Evolutionary conservation across 2,113 vertebrate species (phyloP), one percentile per base, ranked within the genome.

Genomic region (Cisticola juncidis): DNA sequence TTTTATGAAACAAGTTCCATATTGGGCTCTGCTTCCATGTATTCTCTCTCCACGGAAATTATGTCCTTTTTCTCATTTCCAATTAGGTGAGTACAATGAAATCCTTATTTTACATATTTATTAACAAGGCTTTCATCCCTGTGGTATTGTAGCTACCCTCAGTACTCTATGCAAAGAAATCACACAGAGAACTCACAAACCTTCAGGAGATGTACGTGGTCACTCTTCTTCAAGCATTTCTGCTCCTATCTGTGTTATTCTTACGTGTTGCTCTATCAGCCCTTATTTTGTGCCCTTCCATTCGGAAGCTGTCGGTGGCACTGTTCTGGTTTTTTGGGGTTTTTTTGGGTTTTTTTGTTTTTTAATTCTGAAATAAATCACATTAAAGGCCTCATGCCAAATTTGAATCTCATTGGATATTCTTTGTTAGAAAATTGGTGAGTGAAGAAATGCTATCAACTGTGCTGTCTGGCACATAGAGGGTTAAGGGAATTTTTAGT

Each of bases 81-180:
- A 97, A 98, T 98, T 96, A 98, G 94, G 91, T 83, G 54, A 92
- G 94, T 94, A 89, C 97, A 94, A 94, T 90, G 92, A 97, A 97
- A 97, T 96, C 91, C 93, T 90, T 92, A 97, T 97, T 98, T 98
- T 98, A 97, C 97, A 97, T 98, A 96, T 97, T 97, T 98, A 97
- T 98, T 97, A 97, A 97, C 95, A 94, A 93, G 94, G 88, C 94
- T 95, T 92, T 28, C 83, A 90, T 97, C 97, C 96, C 95, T 95
- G 77, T 95, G 94, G 97, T 93, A 96, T 97, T 98, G 97, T 97
- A 97, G 91, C 96, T 94, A 85, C 85, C 95, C 95, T 95, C 80
- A 23, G 83, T 95, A 85, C 83, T 97, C 96, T 44, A 21, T 96
- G 96, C 88, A 84, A 51, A 90, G 71, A 94, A 84, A 90, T 95